Evolutionary conservation across 1,140 invertebrate species (phyloP).

Genomic region (Doryteuthis pealeii): DNA sequence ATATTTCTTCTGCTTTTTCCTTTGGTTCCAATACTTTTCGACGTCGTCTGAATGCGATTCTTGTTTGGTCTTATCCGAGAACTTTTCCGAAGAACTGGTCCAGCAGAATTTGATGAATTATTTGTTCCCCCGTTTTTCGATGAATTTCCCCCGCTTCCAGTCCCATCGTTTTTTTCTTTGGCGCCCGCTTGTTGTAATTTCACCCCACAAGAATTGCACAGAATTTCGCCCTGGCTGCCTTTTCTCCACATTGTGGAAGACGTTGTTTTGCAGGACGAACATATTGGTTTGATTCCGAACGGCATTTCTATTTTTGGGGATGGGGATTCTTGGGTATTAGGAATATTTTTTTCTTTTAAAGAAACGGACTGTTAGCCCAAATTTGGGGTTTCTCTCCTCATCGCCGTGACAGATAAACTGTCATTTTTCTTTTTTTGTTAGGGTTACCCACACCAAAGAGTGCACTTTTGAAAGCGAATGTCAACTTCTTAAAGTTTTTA

Average conservation of each 20-base stretch:
- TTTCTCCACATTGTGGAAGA: conserved; percentile 69
- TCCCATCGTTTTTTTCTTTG: conserved; percentile 21
- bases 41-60: conserved; percentile 65
- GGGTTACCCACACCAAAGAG: not conserved
- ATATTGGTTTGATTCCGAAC: conserved; percentile 67
- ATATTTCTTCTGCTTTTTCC: conserved; percentile 75
- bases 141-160: conserved; percentile 16
- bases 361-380: not conserved
- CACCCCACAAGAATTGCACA: conserved; percentile 67
- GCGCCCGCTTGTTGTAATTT: conserved; percentile 31
- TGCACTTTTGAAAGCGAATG: not conserved
- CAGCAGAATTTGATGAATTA: conserved; percentile 14
- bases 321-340: not conserved
- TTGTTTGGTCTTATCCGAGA: conserved; percentile 57
- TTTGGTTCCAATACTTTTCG: conserved; percentile 66
- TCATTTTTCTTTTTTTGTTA: not conserved
- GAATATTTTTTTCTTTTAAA: not conserved
- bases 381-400: not conserved
- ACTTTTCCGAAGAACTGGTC: conserved; percentile 54
- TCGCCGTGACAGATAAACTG: not conserved
- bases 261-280: conserved; percentile 66
- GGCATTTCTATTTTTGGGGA: conserved; percentile 63
- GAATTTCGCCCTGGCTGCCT: conserved; percentile 65
- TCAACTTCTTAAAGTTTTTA: not conserved
- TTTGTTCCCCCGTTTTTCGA: conserved; percentile 19